Conservation (phyloP, 2,888 invertebrate genomes). For the Eledona agricola region DNA sequence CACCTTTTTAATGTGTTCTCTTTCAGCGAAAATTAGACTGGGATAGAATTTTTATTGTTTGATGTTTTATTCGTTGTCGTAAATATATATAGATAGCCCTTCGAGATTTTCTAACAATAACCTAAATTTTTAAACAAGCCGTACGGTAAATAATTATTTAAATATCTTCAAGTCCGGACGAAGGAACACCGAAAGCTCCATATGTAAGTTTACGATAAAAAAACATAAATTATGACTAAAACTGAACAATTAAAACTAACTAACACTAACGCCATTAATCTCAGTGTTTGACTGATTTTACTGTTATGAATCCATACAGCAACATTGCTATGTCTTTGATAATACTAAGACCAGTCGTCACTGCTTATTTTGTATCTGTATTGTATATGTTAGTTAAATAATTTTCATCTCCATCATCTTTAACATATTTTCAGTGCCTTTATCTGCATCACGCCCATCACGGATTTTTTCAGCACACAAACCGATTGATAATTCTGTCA, state of each 20-base stretch:
- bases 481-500: slow-evolving; percentile 57
- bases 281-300: slow-evolving; percentile 17
- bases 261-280: slow-evolving; percentile 5
- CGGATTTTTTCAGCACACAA: slow-evolving; percentile 70
- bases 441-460: slow-evolving; percentile 75
- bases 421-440: slow-evolving; percentile 54
- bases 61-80: slow-evolving; percentile 27
- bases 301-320: too few species aligned
- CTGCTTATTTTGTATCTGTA: slow-evolving; percentile 10
- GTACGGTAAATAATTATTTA: slow-evolving; percentile 37
- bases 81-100: slow-evolving; percentile 26
- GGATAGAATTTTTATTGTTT: slow-evolving; percentile 5
- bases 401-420: not conserved
- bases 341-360: too few species aligned
- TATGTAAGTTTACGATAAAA: slow-evolving; percentile 42
- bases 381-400: not conserved
- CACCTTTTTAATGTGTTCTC: slow-evolving; percentile 36
- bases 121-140: slow-evolving; percentile 44
- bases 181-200: slow-evolving; percentile 27
- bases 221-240: slow-evolving; percentile 27
- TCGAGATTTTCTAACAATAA: slow-evolving; percentile 42
- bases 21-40: slow-evolving; percentile 38
- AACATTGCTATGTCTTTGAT: too few species aligned
- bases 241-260: slow-evolving; percentile 22
- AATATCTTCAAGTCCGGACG: slow-evolving; percentile 30